Evolutionary conservation across 2,888 invertebrate species (phyloP), one percentile per base, ranked within the genome.

Genomic region (Caenorhabditis afra): DNA sequence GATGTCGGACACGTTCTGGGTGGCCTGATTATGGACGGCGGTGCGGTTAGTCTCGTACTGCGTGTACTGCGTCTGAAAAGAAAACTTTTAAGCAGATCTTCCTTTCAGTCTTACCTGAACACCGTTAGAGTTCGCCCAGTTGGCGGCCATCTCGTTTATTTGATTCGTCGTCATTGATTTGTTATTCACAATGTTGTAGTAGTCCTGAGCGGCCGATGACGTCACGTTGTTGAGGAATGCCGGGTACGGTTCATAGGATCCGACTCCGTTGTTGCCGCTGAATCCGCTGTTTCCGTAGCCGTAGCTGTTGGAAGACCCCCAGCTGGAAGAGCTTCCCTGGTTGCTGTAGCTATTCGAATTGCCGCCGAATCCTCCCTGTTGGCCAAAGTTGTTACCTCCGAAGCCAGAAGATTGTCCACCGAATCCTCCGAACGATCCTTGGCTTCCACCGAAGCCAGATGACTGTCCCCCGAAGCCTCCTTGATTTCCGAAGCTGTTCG

Each of bases 141-240:
- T 70, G n/a, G 70, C 10, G 11, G 70, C 55, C 29, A 62, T 61
- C 23, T 70, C 70, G 22, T 62, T 70, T 10, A 70, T 70, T 47
- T 70, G 70, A 23, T 70, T 70, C 11, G 70, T 70, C 4, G 70
- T 62, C 22, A 70, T 37, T 7, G 70, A 47, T 47, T 14, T 16
- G 23, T 70, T 70, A 39, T 70, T 70, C 22, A 70, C 70, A 45
- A 70, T 70, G 39, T 62, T 70, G 47, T 14, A 70, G 29, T 70
- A 59, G 18, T 66, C 59, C 39, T 74, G 73, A 18, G 73, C 64
- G 49, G 62, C 73, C 0, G 64, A 64, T 0, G 57, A 49, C 35
- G 57, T 64, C 3, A 73, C 29, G 22, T 73, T 73, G 50, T n/a
- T 59, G 8, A 66, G 53, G 16, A 70, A 70, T 12, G 70, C 11